Evolutionary conservation across 2,888 invertebrate genomes (phyloP), one percentile per base, ranked within the genome.

Genomic region (Dicyrtoma fusca): DNA sequence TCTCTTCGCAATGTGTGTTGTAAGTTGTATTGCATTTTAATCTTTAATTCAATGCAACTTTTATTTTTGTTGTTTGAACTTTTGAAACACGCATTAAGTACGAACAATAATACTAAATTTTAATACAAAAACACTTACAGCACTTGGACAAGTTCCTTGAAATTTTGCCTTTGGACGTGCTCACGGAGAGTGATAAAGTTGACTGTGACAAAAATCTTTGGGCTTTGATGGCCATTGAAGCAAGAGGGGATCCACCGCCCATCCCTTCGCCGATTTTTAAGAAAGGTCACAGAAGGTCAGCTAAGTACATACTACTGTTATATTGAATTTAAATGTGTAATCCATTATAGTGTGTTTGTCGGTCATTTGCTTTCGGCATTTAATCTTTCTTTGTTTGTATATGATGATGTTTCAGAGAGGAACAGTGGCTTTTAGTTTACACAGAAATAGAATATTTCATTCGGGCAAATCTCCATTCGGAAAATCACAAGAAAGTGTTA

Each of bases 361-460:
- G n/a, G n/a, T n/a, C n/a, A n/a, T n/a, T n/a, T n/a, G n/a, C n/a
- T n/a, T n/a, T n/a, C n/a, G n/a, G n/a, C n/a, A n/a, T n/a, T n/a
- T n/a, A n/a, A n/a, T n/a, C n/a, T n/a, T n/a, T n/a, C n/a, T n/a
- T n/a, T n/a, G n/a, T n/a, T n/a, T n/a, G n/a, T n/a, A n/a, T n/a
- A n/a, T 53, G 21, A 51, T 26, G 49, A n/a, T n/a, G n/a, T n/a
- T n/a, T 80, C 17, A 86, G 86, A 76, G 95, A 96, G 81, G 96
- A 97, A 82, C 94, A 95, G 81, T 97, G 97, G 85, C 89, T 92
- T 59, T 88, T 92, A 34, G 88, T 97, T 83, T 97, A 96, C 92
- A 87, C 88, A 44, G 97, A 97, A 83, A 83, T 97, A 61, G 97
- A 97, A 83, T 89, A 89, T 13, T 86, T 95, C 47, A 85, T 97